Evolutionary conservation across 1,140 invertebrate species (phyloP).

Genomic region (Tribolium castaneum): DNA sequence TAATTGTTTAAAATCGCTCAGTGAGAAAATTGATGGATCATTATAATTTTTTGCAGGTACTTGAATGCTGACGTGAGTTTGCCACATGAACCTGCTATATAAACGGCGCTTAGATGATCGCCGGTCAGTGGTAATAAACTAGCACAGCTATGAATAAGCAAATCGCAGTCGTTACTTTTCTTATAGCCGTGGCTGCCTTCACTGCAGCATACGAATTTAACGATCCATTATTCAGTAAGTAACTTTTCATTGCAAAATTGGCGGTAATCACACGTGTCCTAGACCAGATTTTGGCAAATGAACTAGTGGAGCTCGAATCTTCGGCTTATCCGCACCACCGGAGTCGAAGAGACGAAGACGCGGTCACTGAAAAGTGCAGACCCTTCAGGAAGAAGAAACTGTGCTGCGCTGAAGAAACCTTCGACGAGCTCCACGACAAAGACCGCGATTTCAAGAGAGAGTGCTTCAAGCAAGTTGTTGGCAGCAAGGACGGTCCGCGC

Average conservation of each 20-base stretch:
- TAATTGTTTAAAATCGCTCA: background rate
- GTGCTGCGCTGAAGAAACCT: slow-evolving; percentile 56
- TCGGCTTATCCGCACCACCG: background rate
- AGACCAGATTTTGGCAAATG: slow-evolving; percentile 45
- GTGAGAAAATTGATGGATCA: background rate
- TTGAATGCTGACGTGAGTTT: slow-evolving; percentile 7
- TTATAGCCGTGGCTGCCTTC: slow-evolving; percentile 36
- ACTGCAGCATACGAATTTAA: slow-evolving; percentile 52
- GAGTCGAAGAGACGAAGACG: slow-evolving; percentile 54
- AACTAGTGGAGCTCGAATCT: slow-evolving; percentile 33
- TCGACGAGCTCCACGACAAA: slow-evolving; percentile 51
- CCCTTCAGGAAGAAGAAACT: slow-evolving; percentile 44
- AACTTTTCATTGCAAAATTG: slow-evolving; percentile 10
- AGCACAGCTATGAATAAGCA: slow-evolving; percentile 33
- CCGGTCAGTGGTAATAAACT: slow-evolving; percentile 24
- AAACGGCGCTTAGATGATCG: slow-evolving; percentile 8
- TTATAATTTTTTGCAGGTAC: slow-evolving; percentile 31
- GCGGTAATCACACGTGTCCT: background rate
- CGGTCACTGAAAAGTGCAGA: slow-evolving; percentile 53
- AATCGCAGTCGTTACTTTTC: slow-evolving; percentile 35
- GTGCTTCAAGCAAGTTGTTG: slow-evolving; percentile 56
- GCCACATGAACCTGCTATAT: slow-evolving; percentile 25
- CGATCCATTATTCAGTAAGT: slow-evolving; percentile 56
- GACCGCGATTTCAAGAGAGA: slow-evolving; percentile 53
- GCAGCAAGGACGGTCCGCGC: slow-evolving; percentile 47